These are phyloP conservation scores for Oxystoma pomonae DNA, from an alignment of 2,888 invertebrate species.

Conservation along the genomic window DNA sequence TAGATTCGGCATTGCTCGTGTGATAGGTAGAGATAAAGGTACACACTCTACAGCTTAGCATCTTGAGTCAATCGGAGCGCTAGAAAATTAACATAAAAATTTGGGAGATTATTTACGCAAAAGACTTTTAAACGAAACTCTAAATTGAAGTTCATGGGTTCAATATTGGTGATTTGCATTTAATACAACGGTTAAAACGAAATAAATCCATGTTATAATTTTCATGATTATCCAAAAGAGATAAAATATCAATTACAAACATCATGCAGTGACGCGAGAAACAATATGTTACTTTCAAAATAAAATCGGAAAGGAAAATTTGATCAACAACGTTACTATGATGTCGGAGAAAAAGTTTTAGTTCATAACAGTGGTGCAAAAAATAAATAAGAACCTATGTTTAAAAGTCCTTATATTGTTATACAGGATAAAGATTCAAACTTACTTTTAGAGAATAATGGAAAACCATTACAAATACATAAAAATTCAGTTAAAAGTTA, in stretches of 20 bases:
- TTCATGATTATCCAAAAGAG: too few species aligned
- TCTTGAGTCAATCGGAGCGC: not conserved
- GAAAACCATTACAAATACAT: not conserved
- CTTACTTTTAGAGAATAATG: not conserved
- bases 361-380: not conserved
- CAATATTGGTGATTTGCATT: not conserved
- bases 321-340: conserved; percentile 3
- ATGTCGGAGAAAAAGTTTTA: conserved; percentile 1
- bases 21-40: too few species aligned
- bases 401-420: not conserved
- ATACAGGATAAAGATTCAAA: not conserved
- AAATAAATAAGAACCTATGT: not conserved
- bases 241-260: conserved; percentile 1
- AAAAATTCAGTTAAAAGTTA: not conserved
- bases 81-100: not conserved
- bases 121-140: not conserved
- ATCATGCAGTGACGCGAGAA: not conserved
- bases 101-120: not conserved
- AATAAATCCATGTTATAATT: too few species aligned
- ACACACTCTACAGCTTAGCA: not conserved
- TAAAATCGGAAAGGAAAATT: not conserved
- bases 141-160: not conserved
- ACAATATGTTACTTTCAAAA: not conserved
- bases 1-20: too few species aligned
- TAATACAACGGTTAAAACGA: not conserved